Conservation (phyloP, 2,797 vertebrate genomes). For the Galago senegalensis region DNA sequence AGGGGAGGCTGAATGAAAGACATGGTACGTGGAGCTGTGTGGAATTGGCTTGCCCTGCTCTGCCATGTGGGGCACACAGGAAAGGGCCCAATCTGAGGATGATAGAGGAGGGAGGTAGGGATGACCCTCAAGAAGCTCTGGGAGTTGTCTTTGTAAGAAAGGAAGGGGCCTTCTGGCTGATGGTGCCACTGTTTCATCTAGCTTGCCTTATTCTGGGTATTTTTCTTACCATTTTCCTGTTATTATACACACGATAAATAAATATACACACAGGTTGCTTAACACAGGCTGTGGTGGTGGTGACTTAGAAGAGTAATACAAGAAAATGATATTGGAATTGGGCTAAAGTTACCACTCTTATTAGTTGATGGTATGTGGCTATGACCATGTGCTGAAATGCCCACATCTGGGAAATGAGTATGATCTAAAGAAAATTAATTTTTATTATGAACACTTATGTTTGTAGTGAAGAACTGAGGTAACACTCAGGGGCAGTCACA, state of each 20-base stretch:
- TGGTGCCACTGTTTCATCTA: not conserved
- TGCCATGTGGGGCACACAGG: not conserved
- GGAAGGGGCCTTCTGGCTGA: not conserved
- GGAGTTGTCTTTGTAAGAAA: not conserved
- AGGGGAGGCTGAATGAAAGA: not conserved
- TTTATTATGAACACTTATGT: not conserved
- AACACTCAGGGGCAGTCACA: accelerated
- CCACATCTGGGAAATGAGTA: not conserved
- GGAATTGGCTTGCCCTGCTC: not conserved
- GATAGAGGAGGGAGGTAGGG: not conserved
- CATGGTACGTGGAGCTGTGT: not conserved
- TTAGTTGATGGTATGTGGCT: not conserved
- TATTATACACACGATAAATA: not conserved
- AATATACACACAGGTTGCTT: not conserved
- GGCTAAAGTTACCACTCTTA: not conserved
- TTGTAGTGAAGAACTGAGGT: not conserved
- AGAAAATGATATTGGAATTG: not conserved
- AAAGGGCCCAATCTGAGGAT: not conserved
- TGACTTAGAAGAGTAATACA: not conserved
- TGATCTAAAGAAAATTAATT: not conserved
- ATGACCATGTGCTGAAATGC: not conserved
- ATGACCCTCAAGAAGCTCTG: not conserved
- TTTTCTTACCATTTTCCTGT: not conserved
- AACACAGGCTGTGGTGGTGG: not conserved
- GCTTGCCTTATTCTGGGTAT: not conserved